phyloP scores from a whole-genome alignment of 2,797 vertebrate species.

The Acropternis orthonyx region DNA sequence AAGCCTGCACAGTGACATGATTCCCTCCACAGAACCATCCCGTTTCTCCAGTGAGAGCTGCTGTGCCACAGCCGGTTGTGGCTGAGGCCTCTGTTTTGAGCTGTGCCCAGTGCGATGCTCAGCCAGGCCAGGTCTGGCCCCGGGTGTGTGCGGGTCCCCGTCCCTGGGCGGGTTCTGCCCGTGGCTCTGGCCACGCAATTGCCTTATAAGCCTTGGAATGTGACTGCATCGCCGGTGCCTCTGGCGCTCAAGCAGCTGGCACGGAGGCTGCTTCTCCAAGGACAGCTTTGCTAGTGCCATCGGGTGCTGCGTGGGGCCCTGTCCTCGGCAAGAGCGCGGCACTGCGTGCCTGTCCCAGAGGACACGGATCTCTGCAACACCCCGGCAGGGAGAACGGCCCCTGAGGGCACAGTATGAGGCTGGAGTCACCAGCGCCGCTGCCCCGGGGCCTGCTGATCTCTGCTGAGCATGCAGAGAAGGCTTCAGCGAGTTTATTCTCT shows the following conservation, averaged over 20 bases:
- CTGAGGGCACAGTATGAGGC: background rate
- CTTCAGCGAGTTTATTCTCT: constrained; percentile 45
- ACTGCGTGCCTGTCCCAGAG: accelerated
- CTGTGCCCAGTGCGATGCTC: accelerated
- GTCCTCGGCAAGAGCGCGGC: background rate
- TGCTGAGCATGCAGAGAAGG: background rate
- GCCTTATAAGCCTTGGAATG: constrained; percentile 83
- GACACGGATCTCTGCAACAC: accelerated
- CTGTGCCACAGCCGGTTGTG: background rate
- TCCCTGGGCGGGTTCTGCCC: background rate
- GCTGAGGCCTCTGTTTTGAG: background rate
- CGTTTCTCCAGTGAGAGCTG: accelerated
- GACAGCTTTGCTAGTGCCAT: background rate
- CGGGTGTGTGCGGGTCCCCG: background rate
- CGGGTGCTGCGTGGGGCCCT: accelerated
- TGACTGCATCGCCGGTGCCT: background rate
- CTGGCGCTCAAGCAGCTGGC: constrained; percentile 35
- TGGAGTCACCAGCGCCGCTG: background rate
- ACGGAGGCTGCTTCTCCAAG: background rate
- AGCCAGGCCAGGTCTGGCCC: background rate
- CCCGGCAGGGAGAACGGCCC: accelerated
- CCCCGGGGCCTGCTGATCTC: background rate
- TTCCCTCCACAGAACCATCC: background rate
- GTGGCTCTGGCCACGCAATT: background rate
- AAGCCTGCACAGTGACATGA: accelerated